Evolutionary conservation across 2,888 invertebrate genomes (phyloP).

Genomic region (Phymatocera aterrima): DNA sequence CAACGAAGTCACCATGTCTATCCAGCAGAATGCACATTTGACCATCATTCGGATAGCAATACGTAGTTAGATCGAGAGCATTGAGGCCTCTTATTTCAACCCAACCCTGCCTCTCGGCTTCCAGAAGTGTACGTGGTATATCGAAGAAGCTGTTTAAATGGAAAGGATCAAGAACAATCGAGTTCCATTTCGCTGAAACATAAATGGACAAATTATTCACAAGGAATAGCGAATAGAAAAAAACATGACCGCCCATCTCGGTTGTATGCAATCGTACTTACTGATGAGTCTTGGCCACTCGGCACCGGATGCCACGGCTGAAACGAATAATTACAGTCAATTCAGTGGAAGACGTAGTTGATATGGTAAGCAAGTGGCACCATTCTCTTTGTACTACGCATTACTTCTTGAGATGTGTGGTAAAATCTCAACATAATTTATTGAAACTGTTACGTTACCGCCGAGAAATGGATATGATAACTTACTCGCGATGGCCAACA

Average conservation of each 20-base stretch:
- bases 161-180: background rate
- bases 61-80: background rate
- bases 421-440: too few relatives aligned
- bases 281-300: background rate
- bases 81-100: background rate
- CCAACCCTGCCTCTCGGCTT: too few relatives aligned
- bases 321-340: background rate
- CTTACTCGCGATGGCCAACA: conserved; percentile 1
- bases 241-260: too few relatives aligned
- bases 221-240: background rate
- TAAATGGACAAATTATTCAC: background rate
- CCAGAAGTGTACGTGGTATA: background rate
- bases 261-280: background rate
- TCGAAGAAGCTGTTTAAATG: background rate
- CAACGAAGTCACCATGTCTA: background rate
- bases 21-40: background rate
- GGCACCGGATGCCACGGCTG: background rate
- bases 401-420: too few relatives aligned
- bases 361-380: too few relatives aligned
- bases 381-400: too few relatives aligned
- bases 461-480: background rate
- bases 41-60: conserved; percentile 11
- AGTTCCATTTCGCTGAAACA: conserved; percentile 1
- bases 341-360: too few relatives aligned
- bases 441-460: too few relatives aligned